Conservation (phyloP, 2,113 vertebrate species). For the Malurus alboscapulatus region DNA sequence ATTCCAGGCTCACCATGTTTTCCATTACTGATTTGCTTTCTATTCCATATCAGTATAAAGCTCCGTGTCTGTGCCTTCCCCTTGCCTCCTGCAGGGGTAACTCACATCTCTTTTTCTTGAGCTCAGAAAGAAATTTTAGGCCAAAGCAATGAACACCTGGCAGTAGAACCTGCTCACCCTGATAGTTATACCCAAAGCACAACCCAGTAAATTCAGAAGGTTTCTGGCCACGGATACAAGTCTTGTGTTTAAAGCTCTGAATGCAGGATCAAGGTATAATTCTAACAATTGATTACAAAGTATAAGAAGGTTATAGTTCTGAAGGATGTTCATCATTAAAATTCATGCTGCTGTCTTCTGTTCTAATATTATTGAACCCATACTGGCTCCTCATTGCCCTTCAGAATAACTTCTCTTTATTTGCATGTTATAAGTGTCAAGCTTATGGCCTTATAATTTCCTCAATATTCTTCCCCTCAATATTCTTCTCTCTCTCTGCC, state of each 20-base stretch:
- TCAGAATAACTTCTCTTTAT: constrained; percentile 59
- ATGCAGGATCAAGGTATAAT: constrained; percentile 10
- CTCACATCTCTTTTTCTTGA: not conserved
- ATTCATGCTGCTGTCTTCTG: constrained; percentile 40
- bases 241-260: not conserved
- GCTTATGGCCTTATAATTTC: constrained; percentile 46
- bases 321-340: constrained; percentile 43
- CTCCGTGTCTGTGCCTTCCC: not conserved
- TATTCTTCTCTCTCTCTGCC: not conserved
- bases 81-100: not conserved
- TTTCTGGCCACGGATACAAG: not conserved
- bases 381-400: constrained; percentile 9
- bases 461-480: not conserved
- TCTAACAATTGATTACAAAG: constrained; percentile 59
- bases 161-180: not conserved
- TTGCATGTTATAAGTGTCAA: constrained; percentile 53
- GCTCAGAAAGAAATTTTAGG: not conserved
- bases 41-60: not conserved
- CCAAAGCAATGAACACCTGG: not conserved
- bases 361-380: constrained; percentile 31
- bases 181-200: not conserved
- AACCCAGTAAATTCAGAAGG: not conserved
- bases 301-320: constrained; percentile 23
- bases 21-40: not conserved
- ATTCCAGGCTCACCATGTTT: not conserved